Base-by-base conservation (phyloP, 1,140 invertebrate species). In the Potamilus streckersoni region DNA sequence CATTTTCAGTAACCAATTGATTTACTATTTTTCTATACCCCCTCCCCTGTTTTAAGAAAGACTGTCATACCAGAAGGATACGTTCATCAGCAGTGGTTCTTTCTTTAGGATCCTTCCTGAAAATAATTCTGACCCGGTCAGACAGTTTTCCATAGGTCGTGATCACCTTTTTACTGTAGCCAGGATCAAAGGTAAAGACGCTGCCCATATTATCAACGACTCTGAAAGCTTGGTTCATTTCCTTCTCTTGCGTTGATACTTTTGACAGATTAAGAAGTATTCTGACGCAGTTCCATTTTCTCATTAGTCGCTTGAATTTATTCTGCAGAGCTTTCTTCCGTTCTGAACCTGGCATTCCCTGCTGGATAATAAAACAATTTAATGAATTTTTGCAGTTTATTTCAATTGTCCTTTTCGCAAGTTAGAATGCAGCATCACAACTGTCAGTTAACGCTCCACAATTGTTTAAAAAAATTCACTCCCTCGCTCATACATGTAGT, bases 111-210 rank as follows among this genome's bases (percentile, higher is more conserved):
- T 20, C 31, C 49, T 73, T 79, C 55, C 49, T 61, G 15, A 76
- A 63, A n/a, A 73, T 73, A 12, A 68, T 62, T 20, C 69, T 67
- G 20, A 77, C 76, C 58, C 71, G 69, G 13, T 31, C 49, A 1
- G 76, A 73, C 27, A 81, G 61, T 11, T 70, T 74, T 13, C 76
- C 73, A 55, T 76, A 75, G 17, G 69, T 58, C 17, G 58, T 62
- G 38, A 49, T 49, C 4, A 49, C 11, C 38, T 49, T 49, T 49
- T 49, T 49, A 49, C 38, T 49, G 38, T 49, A 49, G 38, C 11
- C 38, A 49, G 38, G 38, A 11, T 49, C 38, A 49, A 49, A 49
- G 19, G 38, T 49, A 49, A 49, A 49, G 38, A 49, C 38, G 38
- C 38, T 49, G 38, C 38, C 38, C 38, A 49, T 49, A 11, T 49